phyloP scores from a whole-genome alignment of 2,797 vertebrate species.

The Emydoidea blandingii region DNA sequence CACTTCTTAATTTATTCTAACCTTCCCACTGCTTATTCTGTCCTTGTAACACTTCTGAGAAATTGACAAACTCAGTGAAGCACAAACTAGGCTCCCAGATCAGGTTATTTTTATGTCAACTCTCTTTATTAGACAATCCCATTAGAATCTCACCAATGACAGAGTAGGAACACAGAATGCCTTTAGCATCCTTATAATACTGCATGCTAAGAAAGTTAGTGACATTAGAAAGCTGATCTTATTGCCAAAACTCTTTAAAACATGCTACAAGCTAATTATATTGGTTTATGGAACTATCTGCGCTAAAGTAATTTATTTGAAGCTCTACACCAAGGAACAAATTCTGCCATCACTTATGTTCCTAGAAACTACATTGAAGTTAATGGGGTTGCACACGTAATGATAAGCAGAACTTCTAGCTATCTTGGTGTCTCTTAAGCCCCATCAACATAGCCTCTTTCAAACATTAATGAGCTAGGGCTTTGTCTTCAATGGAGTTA shows the following conservation, averaged over 20 bases:
- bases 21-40: conserved; percentile 10
- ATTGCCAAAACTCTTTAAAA: conserved; percentile 21
- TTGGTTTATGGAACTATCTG: conserved; percentile 15
- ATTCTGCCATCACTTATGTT: background rate
- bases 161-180: background rate
- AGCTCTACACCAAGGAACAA: background rate
- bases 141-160: background rate
- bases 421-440: background rate
- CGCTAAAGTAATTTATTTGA: background rate
- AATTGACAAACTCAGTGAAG: conserved; percentile 2
- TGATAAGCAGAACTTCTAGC: background rate
- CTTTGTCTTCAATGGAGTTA: background rate
- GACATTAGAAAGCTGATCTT: background rate
- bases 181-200: background rate
- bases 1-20: conserved; percentile 17
- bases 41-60: conserved; percentile 24
- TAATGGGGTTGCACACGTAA: background rate
- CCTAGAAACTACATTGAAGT: background rate
- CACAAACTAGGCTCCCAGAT: background rate
- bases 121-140: background rate
- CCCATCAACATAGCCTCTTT: background rate
- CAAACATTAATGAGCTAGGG: background rate
- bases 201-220: background rate
- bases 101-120: conserved; percentile 13
- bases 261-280: background rate